Evolutionary conservation across 2,888 invertebrate genomes (phyloP).

Genomic region (Subacronicta megacephala): DNA sequence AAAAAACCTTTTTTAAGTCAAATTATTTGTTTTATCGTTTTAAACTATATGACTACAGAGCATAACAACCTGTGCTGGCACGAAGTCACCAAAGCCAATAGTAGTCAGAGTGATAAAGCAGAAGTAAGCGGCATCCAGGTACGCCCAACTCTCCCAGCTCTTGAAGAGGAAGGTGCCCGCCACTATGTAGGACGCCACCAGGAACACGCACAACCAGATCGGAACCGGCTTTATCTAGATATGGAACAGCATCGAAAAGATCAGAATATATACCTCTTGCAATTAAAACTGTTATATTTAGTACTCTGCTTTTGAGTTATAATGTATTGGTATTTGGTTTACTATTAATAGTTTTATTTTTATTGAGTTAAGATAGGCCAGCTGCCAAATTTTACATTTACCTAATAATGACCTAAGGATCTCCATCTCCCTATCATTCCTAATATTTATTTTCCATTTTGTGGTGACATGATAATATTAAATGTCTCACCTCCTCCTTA

Average conservation of each 20-base stretch:
- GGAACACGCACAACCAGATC: constrained; percentile 96
- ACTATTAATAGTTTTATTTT: too few relatives aligned
- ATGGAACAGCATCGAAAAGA: not conserved
- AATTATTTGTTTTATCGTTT: too few relatives aligned
- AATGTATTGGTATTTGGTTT: too few relatives aligned
- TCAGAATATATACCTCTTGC: not conserved
- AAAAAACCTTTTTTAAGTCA: too few relatives aligned
- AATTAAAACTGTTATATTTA: too few relatives aligned
- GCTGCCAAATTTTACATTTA: too few relatives aligned
- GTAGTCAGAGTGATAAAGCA: constrained; percentile 98
- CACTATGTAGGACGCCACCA: constrained; percentile 96
- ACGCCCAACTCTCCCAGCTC: constrained; percentile 96
- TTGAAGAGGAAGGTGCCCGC: constrained; percentile 96
- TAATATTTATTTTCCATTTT: too few relatives aligned
- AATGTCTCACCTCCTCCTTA: constrained; percentile 76
- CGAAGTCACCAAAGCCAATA: constrained; percentile 97
- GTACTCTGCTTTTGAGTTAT: too few relatives aligned
- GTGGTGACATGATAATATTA: too few relatives aligned
- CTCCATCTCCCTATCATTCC: too few relatives aligned
- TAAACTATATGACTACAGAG: not conserved
- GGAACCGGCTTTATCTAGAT: constrained; percentile 92
- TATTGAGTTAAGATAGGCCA: too few relatives aligned
- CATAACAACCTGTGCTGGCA: constrained; percentile 93
- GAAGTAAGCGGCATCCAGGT: constrained; percentile 97
- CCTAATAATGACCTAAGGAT: too few relatives aligned